These are phyloP conservation scores for Botia almorhae DNA, from an alignment of 2,797 vertebrate genomes.

Conservation along the genomic window DNA sequence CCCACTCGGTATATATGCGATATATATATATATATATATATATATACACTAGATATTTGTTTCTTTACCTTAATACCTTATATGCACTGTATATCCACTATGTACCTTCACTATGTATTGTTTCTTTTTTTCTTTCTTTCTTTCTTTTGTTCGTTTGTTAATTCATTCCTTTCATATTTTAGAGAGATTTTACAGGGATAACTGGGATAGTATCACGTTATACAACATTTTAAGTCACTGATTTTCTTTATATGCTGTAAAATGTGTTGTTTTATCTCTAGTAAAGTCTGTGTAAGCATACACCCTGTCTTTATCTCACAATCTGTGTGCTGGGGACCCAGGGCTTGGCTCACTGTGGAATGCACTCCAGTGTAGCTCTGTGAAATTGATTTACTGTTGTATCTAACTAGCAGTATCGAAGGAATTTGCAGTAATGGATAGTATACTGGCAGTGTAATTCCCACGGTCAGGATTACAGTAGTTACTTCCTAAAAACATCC, in stretches of 20 bases:
- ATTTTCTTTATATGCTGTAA: conserved; percentile 40
- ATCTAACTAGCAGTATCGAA: conserved; percentile 18
- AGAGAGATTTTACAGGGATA: conserved; percentile 37
- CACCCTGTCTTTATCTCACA: conserved; percentile 40
- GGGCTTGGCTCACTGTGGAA: conserved; percentile 41
- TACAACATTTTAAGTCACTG: conserved; percentile 19
- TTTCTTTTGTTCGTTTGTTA: conserved; percentile 47
- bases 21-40: conserved; percentile 58
- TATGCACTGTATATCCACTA: too few relatives aligned
- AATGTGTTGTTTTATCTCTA: conserved; percentile 53
- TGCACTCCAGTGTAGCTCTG: conserved; percentile 38
- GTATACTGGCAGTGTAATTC: conserved; percentile 27
- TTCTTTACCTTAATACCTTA: too few relatives aligned
- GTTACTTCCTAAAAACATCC: not conserved
- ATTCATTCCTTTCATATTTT: not conserved
- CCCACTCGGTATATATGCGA: too few relatives aligned
- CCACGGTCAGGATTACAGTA: conserved; percentile 32
- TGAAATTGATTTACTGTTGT: conserved; percentile 48
- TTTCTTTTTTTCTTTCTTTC: conserved; percentile 65
- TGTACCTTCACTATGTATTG: too few relatives aligned
- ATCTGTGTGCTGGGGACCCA: conserved; percentile 26
- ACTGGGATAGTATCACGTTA: conserved; percentile 30
- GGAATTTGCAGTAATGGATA: conserved; percentile 33
- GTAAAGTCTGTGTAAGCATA: conserved; percentile 47
- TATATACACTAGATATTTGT: conserved; percentile 16